These are phyloP conservation scores for Syrmaticus mikado DNA, from an alignment of 2,113 vertebrate genomes.

Conservation along the genomic window DNA sequence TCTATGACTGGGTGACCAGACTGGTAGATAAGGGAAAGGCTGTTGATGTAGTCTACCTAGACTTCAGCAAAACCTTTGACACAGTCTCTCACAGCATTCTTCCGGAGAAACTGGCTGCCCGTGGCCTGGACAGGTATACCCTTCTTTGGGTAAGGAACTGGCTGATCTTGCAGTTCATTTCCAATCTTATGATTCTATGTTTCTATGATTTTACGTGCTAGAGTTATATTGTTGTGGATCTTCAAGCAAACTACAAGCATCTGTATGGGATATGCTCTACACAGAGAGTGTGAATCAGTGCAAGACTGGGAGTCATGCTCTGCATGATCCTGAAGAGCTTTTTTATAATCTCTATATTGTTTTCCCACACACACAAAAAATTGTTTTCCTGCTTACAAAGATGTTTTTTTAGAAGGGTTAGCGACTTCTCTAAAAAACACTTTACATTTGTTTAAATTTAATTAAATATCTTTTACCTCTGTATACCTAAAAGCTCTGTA, in stretches of 20 bases:
- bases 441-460: not conserved
- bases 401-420: not conserved
- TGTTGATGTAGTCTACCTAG: too few species aligned
- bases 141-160: too few species aligned
- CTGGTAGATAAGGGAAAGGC: too few species aligned
- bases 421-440: not conserved
- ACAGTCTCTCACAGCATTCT: too few species aligned
- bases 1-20: too few species aligned
- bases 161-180: too few species aligned
- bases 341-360: not conserved
- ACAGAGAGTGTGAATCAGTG: not conserved
- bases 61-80: too few species aligned
- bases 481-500: not conserved
- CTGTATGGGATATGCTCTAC: not conserved
- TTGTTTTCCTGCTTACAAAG: not conserved
- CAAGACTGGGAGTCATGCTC: not conserved
- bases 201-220: not conserved
- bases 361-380: not conserved
- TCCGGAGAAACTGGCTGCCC: too few species aligned
- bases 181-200: too few species aligned
- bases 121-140: too few species aligned
- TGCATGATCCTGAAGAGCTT: not conserved
- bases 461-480: not conserved
- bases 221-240: not conserved
- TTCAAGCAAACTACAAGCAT: not conserved